A percentile compares a stretch with the other conserved stretches of the same genome.
Evolutionary conservation across 1,140 invertebrate species (phyloP).

Genomic region (Drosophila arizonae): DNA sequence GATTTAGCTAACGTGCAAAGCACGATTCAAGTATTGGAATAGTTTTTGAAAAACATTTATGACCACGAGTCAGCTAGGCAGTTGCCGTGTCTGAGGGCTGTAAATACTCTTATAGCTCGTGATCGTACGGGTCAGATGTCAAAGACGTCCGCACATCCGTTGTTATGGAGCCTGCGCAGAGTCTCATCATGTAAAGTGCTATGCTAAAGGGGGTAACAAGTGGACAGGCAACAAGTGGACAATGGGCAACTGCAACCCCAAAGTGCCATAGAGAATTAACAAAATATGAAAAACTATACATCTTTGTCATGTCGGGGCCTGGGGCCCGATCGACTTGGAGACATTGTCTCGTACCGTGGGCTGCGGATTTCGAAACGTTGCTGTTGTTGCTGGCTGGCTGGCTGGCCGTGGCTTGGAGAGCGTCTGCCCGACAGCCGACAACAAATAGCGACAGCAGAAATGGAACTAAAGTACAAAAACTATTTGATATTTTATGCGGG

Average conservation of each 20-base stretch:
- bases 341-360: conserved; percentile 56
- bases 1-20: too few relatives aligned
- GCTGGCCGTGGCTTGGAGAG: conserved; percentile 15
- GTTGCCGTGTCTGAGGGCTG: conserved; percentile 28
- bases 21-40: too few relatives aligned
- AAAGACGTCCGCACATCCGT: conserved; percentile 61
- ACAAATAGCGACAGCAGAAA: conserved; percentile 55
- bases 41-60: too few relatives aligned
- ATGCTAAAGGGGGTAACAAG: conserved; percentile 33
- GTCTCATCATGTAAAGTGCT: conserved; percentile 45
- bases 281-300: conserved; percentile 68
- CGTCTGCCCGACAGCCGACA: conserved; percentile 29
- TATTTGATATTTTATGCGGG: conserved; percentile 82
- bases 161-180: conserved; percentile 14
- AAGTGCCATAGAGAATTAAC: conserved; percentile 73
- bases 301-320: conserved; percentile 57
- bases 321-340: conserved; percentile 51
- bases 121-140: conserved; percentile 66
- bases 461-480: conserved; percentile 80
- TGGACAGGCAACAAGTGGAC: conserved; percentile 40
- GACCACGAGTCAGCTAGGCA: conserved; percentile 25
- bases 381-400: conserved; percentile 13
- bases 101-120: conserved; percentile 22
- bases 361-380: conserved; percentile 61
- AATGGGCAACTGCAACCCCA: conserved; percentile 49